Evolutionary conservation across 2,113 vertebrate species (phyloP).

Genomic region (Cacatua alba): DNA sequence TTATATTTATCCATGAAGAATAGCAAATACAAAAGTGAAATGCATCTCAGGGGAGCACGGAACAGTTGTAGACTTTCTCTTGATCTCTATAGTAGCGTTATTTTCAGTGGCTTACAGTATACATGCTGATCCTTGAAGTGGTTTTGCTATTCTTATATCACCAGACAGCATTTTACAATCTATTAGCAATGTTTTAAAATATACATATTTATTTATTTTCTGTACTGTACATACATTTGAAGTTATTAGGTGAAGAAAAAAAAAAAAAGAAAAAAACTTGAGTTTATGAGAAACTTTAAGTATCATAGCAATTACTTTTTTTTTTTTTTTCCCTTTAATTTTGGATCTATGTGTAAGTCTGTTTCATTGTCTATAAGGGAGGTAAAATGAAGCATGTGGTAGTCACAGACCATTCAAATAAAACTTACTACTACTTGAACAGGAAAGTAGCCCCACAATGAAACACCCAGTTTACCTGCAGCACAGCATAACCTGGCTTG

Average conservation of each 20-base stretch:
- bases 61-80: not conserved
- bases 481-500: not conserved
- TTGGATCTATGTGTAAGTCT: not conserved
- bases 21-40: not conserved
- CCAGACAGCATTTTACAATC: too few species aligned
- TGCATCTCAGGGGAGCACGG: not conserved
- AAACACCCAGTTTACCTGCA: not conserved
- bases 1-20: not conserved
- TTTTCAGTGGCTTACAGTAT: not conserved
- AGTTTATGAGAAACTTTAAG: not conserved
- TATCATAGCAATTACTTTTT: not conserved
- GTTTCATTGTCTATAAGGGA: not conserved
- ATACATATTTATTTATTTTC: not conserved
- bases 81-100: not conserved
- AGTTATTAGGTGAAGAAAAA: not conserved
- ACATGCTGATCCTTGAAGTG: not conserved
- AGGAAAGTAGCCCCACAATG: not conserved
- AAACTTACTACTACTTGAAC: not conserved
- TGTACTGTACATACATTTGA: not conserved
- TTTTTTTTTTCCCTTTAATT: not conserved
- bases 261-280: accelerated
- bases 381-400: not conserved
- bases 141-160: not conserved
- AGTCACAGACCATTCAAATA: not conserved
- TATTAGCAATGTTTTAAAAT: not conserved